Percentiles rank a stretch among this genome's conserved stretches.
phyloP scores from a whole-genome alignment of 1,140 invertebrate genomes.

The Drosophila yakuba region DNA sequence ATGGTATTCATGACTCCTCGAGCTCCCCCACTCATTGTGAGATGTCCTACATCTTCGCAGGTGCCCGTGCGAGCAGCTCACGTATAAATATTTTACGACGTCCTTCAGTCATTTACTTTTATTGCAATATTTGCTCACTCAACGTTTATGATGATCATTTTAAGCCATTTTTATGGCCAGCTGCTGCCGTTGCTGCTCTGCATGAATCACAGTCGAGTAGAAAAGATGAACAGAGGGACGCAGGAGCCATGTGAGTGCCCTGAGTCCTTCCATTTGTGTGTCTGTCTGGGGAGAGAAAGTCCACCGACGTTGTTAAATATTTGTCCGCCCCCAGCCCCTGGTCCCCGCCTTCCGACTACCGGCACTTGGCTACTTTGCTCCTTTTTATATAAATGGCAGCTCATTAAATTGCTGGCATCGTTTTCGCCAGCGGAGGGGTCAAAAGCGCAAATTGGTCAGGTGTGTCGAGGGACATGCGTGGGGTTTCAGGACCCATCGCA shows the following conservation, averaged over 20 bases:
- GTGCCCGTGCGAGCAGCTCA: slow-evolving; percentile 63
- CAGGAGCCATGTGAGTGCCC: slow-evolving; percentile 47
- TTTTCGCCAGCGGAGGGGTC: slow-evolving; percentile 44
- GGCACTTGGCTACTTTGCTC: slow-evolving; percentile 40
- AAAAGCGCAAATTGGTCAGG: slow-evolving; percentile 52
- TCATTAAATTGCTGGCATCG: slow-evolving; percentile 79
- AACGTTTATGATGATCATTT: slow-evolving; percentile 85
- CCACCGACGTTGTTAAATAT: slow-evolving; percentile 72
- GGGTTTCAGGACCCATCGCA: not conserved
- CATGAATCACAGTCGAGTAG: slow-evolving; percentile 66
- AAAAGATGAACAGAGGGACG: not conserved
- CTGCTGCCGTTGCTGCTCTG: slow-evolving; percentile 64
- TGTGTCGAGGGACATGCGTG: slow-evolving; percentile 8
- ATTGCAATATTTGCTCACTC: slow-evolving; percentile 85
- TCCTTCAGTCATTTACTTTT: slow-evolving; percentile 85
- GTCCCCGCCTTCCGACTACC: not conserved
- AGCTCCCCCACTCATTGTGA: not conserved
- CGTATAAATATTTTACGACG: slow-evolving; percentile 85
- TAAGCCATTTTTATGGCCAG: slow-evolving; percentile 84
- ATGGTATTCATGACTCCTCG: slow-evolving; percentile 69
- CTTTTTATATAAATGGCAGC: slow-evolving; percentile 79
- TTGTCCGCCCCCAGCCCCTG: slow-evolving; percentile 68
- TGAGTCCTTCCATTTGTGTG: slow-evolving; percentile 39
- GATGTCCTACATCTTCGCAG: slow-evolving; percentile 15
- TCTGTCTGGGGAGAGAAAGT: slow-evolving; percentile 29